Percentiles rank a stretch among this genome's conserved stretches.
Evolutionary conservation across 2,797 vertebrate species (phyloP).

Genomic region (Meda fulgida): DNA sequence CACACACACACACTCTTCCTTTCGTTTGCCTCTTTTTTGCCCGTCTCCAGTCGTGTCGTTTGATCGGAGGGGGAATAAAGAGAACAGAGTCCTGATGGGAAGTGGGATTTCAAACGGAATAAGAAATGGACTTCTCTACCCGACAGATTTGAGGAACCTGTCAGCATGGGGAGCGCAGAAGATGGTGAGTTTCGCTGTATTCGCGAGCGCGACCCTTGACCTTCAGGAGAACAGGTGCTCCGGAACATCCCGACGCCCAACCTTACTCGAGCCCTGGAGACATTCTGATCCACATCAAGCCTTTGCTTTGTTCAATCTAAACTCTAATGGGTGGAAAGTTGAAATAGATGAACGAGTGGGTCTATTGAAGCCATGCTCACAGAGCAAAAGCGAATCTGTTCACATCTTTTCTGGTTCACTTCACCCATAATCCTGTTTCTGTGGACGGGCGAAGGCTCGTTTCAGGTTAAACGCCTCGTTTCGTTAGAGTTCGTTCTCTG

Average conservation of each 20-base stretch:
- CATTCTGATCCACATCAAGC: background rate
- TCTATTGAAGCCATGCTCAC: constrained; percentile 18
- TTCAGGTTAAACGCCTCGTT: background rate
- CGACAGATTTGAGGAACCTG: background rate
- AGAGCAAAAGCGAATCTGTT: background rate
- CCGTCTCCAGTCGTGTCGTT: background rate
- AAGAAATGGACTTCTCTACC: background rate
- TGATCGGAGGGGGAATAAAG: constrained; percentile 21
- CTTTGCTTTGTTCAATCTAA: background rate
- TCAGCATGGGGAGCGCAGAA: background rate
- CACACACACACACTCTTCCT: background rate
- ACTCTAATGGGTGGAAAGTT: background rate
- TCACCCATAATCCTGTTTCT: background rate
- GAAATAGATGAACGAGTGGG: constrained; percentile 34
- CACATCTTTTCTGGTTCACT: background rate
- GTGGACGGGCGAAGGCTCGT: background rate
- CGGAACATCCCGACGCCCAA: background rate
- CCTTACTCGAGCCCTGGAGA: background rate
- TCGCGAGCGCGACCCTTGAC: background rate
- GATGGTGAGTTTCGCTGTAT: background rate
- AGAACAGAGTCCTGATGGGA: background rate
- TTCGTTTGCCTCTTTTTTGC: constrained; percentile 25
- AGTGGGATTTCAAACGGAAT: background rate
- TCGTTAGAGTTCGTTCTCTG: background rate
- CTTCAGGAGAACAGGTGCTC: constrained; percentile 11